Conservation (phyloP, 2,113 vertebrate species). For the Pachyramphus minor region DNA sequence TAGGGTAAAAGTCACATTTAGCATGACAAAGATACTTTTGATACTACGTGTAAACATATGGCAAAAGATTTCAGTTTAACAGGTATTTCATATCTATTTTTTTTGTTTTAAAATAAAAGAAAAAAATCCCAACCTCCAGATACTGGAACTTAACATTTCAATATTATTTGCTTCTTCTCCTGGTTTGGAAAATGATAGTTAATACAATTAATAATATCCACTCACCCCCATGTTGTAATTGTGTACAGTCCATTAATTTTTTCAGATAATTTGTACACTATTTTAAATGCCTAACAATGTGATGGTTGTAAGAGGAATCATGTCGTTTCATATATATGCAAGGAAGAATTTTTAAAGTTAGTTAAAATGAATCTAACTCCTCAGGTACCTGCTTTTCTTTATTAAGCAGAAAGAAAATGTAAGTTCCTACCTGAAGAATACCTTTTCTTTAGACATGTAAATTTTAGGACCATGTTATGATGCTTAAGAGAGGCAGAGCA, state of each 20-base stretch:
- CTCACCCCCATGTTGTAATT: not conserved
- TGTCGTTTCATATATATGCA: not conserved
- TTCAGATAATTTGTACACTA: not conserved
- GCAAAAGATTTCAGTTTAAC: not conserved
- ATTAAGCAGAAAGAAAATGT: not conserved
- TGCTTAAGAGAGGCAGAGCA: not conserved
- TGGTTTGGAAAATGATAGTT: not conserved
- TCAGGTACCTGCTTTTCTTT: not conserved
- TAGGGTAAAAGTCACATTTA: not conserved
- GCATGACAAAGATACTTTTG: not conserved
- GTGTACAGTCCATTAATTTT: not conserved
- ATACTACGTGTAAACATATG: not conserved
- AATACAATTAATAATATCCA: not conserved
- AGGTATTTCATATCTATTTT: not conserved
- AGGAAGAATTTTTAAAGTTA: not conserved
- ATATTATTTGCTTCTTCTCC: not conserved
- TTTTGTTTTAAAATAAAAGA: not conserved
- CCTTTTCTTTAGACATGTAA: not conserved
- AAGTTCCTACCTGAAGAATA: not conserved
- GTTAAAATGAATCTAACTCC: not conserved
- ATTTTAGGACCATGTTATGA: not conserved
- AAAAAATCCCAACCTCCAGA: not conserved
- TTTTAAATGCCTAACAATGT: not conserved
- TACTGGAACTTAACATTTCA: not conserved
- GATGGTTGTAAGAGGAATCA: not conserved